Conservation (phyloP, 2,888 invertebrate species). For the Chirona hameri region DNA sequence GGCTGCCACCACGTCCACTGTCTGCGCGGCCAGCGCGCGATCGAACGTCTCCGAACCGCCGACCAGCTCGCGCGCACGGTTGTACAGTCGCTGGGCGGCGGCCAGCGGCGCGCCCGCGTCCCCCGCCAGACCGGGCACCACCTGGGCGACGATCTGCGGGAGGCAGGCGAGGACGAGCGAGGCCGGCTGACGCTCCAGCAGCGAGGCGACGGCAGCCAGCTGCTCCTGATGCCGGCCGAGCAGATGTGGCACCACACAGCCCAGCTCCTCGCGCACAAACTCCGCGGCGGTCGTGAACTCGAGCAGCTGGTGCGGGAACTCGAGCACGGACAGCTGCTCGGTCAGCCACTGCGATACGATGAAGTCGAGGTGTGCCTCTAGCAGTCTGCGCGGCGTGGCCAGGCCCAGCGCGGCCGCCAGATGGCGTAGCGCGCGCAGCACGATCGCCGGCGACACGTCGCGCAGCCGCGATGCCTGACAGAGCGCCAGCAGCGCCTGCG, state of each 20-base stretch:
- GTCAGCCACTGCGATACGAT: not conserved
- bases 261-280: not conserved
- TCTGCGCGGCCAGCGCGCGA: not conserved
- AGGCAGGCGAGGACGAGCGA: not conserved
- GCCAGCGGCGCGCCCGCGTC: not conserved
- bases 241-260: conserved; percentile 4
- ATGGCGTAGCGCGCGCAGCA: not conserved
- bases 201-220: not conserved
- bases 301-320: not conserved
- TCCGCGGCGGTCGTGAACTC: not conserved
- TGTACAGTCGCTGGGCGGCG: not conserved
- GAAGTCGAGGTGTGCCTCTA: not conserved
- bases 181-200: not conserved
- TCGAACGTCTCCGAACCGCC: not conserved
- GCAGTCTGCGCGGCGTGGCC: not conserved
- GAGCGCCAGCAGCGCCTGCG: not conserved
- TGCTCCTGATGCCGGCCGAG: not conserved
- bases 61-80: not conserved
- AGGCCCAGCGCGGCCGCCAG: not conserved
- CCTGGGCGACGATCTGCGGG: not conserved
- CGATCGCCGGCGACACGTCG: not conserved
- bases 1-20: not conserved
- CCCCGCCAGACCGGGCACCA: not conserved
- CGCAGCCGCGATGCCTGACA: not conserved
- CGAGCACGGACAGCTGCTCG: not conserved